Base-by-base conservation (phyloP, 2,113 vertebrate species). In the Rostratula benghalensis region DNA sequence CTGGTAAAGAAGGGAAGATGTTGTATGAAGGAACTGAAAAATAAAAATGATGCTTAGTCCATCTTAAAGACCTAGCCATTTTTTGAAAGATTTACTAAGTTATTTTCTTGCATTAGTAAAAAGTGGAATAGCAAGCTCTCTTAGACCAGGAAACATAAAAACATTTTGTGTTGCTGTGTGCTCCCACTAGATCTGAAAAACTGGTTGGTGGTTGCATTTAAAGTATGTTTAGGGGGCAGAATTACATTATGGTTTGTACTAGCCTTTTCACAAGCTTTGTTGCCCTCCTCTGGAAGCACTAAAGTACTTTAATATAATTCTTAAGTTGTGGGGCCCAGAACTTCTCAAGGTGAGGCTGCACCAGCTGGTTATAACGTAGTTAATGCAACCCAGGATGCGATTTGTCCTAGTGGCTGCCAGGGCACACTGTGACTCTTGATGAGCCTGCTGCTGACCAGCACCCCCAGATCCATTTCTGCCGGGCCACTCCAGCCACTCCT, bases 291-390 rank as follows among this genome's bases (percentile, higher is more conserved):
- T 56, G 41, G 31, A 41, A 3, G 5, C 8, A 12, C 37, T 71
- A 18, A 48, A 63, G n/a, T 6, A 63, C n/a, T 6, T 63, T 17
- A 11, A 68, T 2, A 30, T 24, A 5, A 9, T 53, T 53, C 21
- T 79, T 27, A 67, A 46, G 35, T 9, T 33, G 11, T 14, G 22
- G 11, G 22, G 8, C 30, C 10, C 61, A 39, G 39, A 39, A 39
- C 39, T 39, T 9, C 8, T 51, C 28, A 14, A 35, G 8, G 1
- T 45, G 64, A 71, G 51, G 41, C 37, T 2, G 1, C 21, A 23
- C 3, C 0, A 0, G 12, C 10, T 48, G 63, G 10, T 10, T 13
- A 14, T 23, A 5, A 23, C 68, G 61, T 11, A 25, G 35, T 43
- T 82, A 22, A 14, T 33, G 27, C 10, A 9, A 19, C 28, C 16